Evolutionary conservation across 2,797 vertebrate genomes (phyloP), one percentile per base, ranked within the genome.

Genomic region (Ctenosaura bakeri): DNA sequence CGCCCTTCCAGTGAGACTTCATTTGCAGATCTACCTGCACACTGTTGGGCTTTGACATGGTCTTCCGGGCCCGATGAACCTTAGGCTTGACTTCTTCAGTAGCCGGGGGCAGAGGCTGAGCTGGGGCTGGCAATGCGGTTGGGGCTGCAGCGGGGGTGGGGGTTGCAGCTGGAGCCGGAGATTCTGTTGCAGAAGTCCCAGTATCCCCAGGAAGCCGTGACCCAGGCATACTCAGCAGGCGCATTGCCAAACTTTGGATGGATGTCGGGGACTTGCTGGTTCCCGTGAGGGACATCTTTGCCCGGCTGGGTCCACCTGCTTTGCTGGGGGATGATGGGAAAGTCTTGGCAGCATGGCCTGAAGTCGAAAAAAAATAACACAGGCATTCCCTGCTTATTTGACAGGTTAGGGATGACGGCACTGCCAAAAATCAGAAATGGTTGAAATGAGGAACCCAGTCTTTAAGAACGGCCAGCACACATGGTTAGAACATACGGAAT

Each of bases 271-370:
- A 96, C 77, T 97, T 97, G 52, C 97, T 96, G 0, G 98, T 97
- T 0, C 98, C 98, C 0, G 98, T 98, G 76, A 99, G 97, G 0
- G 98, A 98, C 98, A 99, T 99, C 95, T 99, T 99, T 42, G 98
- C 98, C 66, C 98, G 95, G 59, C 98, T 98, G 32, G 96, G 90
- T 50, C 95, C 52, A 0, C 85, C 90, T 10, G 89, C 94, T 89
- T 96, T 96, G 91, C 95, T 96, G 93, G 95, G 77, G 92, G 97
- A 80, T 92, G 97, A 29, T 89, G 98, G 95, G 87, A 98, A 92
- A 18, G 98, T 97, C 95, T 98, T 99, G 8, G 97, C 96, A 29
- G 98, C 97, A 2, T 98, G 98, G 80, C 98, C 98, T 98, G 80
- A 74, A 90, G 86, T 26, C 89, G 90, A 52, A 3, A 85, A 1